Percentiles rank a stretch among this genome's conserved stretches.
These are phyloP conservation scores for Turritopsis dohrnii DNA, from an alignment of 30 jellyfish, hydroid and myxozoan genomes.

Conservation along the genomic window DNA sequence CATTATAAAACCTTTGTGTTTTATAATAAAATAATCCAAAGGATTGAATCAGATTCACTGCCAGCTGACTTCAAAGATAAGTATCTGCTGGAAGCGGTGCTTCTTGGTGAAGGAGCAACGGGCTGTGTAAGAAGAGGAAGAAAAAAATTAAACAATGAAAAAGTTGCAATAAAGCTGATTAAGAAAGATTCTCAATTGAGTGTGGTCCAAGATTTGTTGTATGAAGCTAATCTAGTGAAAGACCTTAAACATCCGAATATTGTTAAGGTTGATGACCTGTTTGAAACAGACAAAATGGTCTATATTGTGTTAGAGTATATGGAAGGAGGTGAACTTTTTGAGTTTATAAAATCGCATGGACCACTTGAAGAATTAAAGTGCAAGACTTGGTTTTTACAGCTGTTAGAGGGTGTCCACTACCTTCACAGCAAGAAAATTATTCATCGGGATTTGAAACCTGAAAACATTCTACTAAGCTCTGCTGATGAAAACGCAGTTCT, in stretches of 20 bases:
- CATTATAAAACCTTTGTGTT: neutral
- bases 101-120: slow-evolving; percentile 7
- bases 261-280: slow-evolving; percentile 58
- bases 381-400: slow-evolving; percentile 48
- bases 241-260: neutral
- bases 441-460: slow-evolving; percentile 56
- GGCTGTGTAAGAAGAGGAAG: neutral
- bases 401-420: slow-evolving; percentile 56
- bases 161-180: slow-evolving; percentile 1
- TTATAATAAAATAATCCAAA: neutral
- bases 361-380: slow-evolving; percentile 42
- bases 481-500: slow-evolving; percentile 26
- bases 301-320: slow-evolving; percentile 65
- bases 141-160: neutral
- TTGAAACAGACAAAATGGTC: slow-evolving; percentile 59
- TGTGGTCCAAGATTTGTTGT: neutral
- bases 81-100: neutral
- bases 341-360: slow-evolving; percentile 39
- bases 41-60: neutral
- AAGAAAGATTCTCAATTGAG: neutral
- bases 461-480: slow-evolving; percentile 54
- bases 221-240: neutral
- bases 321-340: slow-evolving; percentile 76
- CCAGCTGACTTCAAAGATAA: slow-evolving; percentile 7
- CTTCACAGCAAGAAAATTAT: neutral